Percentiles rank a stretch among this genome's conserved stretches.
Conservation (phyloP, 2,797 vertebrate species). For the Gymnoscopelus microlampas region DNA sequence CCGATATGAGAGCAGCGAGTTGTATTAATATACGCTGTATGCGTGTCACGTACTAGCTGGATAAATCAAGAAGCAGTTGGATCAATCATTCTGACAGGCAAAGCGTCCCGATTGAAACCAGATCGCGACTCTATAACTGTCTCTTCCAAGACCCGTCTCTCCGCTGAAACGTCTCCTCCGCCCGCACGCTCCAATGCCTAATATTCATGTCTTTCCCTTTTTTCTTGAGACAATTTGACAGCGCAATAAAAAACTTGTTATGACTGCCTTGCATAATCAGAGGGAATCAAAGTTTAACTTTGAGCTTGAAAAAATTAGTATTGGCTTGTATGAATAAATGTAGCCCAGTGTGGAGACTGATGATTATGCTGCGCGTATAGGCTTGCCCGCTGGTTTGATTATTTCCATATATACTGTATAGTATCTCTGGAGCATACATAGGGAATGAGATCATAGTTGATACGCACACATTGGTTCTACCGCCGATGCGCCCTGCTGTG, state of each 20-base stretch:
- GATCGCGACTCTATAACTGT: conserved; percentile 49
- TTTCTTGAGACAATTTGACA: conserved; percentile 29
- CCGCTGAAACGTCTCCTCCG: conserved; percentile 52
- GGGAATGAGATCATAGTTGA: not conserved
- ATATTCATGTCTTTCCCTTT: conserved; percentile 43
- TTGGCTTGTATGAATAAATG: not conserved
- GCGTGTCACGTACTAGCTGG: conserved; percentile 49
- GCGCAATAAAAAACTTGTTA: conserved; percentile 12
- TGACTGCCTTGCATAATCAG: conserved; percentile 32
- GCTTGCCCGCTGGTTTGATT: not conserved
- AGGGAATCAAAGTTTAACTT: not conserved
- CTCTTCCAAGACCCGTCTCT: conserved; percentile 60
- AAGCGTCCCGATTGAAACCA: conserved; percentile 62
- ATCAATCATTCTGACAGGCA: conserved; percentile 65
- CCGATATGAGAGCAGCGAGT: conserved; percentile 61
- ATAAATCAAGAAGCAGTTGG: conserved; percentile 60
- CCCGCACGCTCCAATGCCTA: conserved; percentile 41
- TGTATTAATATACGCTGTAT: conserved; percentile 60
- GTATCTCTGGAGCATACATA: not conserved
- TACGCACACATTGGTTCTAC: conserved; percentile 22
- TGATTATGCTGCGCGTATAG: not conserved
- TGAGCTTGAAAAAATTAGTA: not conserved
- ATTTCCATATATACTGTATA: not conserved
- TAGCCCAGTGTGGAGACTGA: not conserved
- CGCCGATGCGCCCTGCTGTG: conserved; percentile 37